Evolutionary conservation across 2,888 invertebrate species (phyloP).

Genomic region (Diaperis boleti): DNA sequence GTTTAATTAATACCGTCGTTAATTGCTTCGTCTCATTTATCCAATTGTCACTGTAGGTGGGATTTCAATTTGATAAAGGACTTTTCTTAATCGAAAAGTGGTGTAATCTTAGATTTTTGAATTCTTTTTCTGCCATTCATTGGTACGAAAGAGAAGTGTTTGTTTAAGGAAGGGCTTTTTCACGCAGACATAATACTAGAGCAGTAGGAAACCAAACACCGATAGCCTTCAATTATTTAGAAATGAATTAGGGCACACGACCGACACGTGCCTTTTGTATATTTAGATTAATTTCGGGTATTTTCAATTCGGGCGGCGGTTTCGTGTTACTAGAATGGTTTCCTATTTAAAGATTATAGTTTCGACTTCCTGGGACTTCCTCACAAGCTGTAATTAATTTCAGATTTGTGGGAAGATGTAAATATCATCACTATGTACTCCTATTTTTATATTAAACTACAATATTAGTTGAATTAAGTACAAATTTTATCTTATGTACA

Average conservation of each 20-base stretch:
- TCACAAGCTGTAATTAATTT: conserved; percentile 3
- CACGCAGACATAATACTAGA: conserved; percentile 30
- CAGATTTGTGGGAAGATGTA: no score
- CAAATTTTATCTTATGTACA: no score
- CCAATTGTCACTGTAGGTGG: conserved; percentile 10
- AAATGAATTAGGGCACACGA: conserved; percentile 47
- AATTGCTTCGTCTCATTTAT: conserved; percentile 27
- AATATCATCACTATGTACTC: no score
- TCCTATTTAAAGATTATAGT: conserved; percentile 35
- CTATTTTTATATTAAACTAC: no score
- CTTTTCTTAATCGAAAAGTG: conserved; percentile 26
- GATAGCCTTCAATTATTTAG: conserved; percentile 37
- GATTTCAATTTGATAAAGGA: conserved; percentile 11
- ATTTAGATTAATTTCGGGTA: conserved; percentile 58
- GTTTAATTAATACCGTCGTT: conserved; percentile 30
- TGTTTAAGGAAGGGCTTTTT: conserved; percentile 33
- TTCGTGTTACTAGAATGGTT: conserved; percentile 41
- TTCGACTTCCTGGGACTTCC: neutral
- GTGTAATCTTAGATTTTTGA: conserved; percentile 12
- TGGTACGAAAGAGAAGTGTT: conserved; percentile 15
- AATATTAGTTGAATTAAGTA: no score
- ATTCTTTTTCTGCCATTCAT: conserved; percentile 14
- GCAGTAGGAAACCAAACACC: conserved; percentile 39
- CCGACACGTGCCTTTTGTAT: conserved; percentile 53
- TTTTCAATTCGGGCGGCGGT: conserved; percentile 43